These are phyloP conservation scores for Danio aesculapii DNA, from an alignment of 2,797 vertebrate species.

Conservation along the genomic window DNA sequence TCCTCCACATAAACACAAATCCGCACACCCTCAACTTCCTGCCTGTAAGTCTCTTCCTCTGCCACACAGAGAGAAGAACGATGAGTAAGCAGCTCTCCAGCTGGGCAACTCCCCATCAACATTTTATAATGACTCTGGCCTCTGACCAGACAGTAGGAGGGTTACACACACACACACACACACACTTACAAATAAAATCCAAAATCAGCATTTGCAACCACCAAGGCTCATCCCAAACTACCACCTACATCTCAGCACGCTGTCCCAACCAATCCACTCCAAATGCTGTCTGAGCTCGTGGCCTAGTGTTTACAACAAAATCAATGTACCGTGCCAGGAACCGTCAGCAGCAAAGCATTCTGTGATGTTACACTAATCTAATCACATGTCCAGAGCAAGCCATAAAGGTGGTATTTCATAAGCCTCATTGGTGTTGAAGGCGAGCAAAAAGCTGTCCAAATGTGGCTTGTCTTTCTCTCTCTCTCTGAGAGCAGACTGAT, in stretches of 20 bases:
- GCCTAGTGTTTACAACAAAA: slow-evolving; percentile 8
- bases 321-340: slow-evolving; percentile 15
- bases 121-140: slow-evolving; percentile 32
- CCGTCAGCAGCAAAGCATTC: slow-evolving; percentile 35
- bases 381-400: slow-evolving; percentile 26
- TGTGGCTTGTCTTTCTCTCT: background rate
- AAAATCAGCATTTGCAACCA: slow-evolving; percentile 21
- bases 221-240: slow-evolving; percentile 5
- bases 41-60: slow-evolving; percentile 30
- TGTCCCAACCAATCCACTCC: slow-evolving; percentile 27
- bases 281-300: slow-evolving; percentile 17
- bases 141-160: slow-evolving; percentile 36
- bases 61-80: slow-evolving; percentile 12
- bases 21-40: slow-evolving; percentile 42
- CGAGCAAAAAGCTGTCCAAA: slow-evolving; percentile 4
- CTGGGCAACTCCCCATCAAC: slow-evolving; percentile 30
- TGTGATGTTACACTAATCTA: slow-evolving; percentile 26
- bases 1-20: slow-evolving; percentile 35
- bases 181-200: background rate
- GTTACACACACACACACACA: slow-evolving; percentile 8
- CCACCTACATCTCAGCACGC: slow-evolving; percentile 30
- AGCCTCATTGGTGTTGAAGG: background rate
- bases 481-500: slow-evolving; percentile 1
- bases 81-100: slow-evolving; percentile 44
- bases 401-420: slow-evolving; percentile 24